Conservation (phyloP, 2,888 invertebrate genomes). For the Orchesella flavescens region DNA sequence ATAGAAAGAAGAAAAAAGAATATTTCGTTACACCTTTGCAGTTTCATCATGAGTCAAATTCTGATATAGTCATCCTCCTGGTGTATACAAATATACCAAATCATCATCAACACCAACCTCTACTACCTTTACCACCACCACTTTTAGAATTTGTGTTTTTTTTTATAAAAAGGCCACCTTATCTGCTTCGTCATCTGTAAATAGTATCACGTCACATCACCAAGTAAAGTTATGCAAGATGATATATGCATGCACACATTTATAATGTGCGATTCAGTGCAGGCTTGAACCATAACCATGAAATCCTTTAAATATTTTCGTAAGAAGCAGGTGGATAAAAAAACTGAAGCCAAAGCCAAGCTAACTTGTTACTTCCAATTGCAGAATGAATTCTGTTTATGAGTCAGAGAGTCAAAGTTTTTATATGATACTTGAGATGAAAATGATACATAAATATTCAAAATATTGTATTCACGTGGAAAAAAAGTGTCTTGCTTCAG, state of each 20-base stretch:
- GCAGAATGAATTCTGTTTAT: background rate
- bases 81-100: background rate
- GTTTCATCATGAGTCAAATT: slow-evolving; percentile 38
- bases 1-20: background rate
- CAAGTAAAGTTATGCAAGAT: slow-evolving; percentile 45
- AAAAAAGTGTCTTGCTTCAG: slow-evolving; percentile 48
- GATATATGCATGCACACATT: background rate
- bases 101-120: background rate
- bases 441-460: slow-evolving; percentile 47
- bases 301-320: slow-evolving; percentile 45
- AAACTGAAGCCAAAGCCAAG: background rate
- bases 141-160: background rate
- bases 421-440: background rate
- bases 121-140: slow-evolving; percentile 7
- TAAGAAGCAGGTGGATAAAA: slow-evolving; percentile 45
- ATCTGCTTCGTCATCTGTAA: slow-evolving; percentile 57
- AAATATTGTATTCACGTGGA: slow-evolving; percentile 59
- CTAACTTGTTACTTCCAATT: slow-evolving; percentile 15
- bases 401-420: background rate
- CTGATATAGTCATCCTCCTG: slow-evolving; percentile 24
- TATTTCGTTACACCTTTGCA: slow-evolving; percentile 56
- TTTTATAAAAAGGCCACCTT: slow-evolving; percentile 32
- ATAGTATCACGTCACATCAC: slow-evolving; percentile 22
- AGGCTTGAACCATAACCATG: slow-evolving; percentile 48
- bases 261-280: too few relatives aligned